Percentiles rank a stretch among this genome's conserved stretches.
Conservation (phyloP, 1,140 invertebrate genomes). For the Eueides isabella region DNA sequence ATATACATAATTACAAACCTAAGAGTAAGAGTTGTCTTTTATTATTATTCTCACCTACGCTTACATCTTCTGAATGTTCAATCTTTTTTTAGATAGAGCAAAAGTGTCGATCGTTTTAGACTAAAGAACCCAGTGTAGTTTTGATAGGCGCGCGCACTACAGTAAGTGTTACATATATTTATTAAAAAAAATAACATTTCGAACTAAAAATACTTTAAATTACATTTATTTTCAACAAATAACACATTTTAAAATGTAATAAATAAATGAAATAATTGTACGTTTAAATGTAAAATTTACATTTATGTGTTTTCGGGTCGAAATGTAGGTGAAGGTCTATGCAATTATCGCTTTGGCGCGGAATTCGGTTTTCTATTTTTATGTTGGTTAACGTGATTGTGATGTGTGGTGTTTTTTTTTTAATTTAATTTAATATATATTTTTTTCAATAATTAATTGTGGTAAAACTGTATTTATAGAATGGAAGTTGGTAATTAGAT, state of each 20-base stretch:
- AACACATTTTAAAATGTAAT: neutral
- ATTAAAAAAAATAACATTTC: conserved; percentile 23
- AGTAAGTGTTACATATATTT: conserved; percentile 60
- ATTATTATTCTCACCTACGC: conserved; percentile 38
- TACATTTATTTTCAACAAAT: neutral
- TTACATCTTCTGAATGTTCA: conserved; percentile 55
- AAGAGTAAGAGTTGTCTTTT: neutral
- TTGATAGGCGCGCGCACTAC: conserved; percentile 68
- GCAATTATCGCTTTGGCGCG: conserved; percentile 24
- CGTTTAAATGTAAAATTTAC: neutral
- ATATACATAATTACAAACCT: neutral
- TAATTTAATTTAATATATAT: too few species aligned
- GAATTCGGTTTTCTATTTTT: conserved; percentile 40
- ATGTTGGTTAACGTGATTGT: neutral
- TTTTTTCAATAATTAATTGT: neutral
- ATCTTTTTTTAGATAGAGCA: conserved; percentile 75
- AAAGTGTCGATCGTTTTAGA: conserved; percentile 49
- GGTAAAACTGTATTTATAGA: neutral
- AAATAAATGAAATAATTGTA: neutral
- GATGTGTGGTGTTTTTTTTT: neutral
- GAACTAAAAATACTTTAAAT: neutral
- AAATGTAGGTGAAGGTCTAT: conserved; percentile 39
- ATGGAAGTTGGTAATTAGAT: neutral
- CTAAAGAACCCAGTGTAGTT: conserved; percentile 56
- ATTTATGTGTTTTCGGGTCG: conserved; percentile 20